Percentiles rank a stretch among this genome's conserved stretches.
These are phyloP conservation scores for Notarius lentiginosus DNA, from an alignment of 2,113 vertebrate species.

Conservation along the genomic window DNA sequence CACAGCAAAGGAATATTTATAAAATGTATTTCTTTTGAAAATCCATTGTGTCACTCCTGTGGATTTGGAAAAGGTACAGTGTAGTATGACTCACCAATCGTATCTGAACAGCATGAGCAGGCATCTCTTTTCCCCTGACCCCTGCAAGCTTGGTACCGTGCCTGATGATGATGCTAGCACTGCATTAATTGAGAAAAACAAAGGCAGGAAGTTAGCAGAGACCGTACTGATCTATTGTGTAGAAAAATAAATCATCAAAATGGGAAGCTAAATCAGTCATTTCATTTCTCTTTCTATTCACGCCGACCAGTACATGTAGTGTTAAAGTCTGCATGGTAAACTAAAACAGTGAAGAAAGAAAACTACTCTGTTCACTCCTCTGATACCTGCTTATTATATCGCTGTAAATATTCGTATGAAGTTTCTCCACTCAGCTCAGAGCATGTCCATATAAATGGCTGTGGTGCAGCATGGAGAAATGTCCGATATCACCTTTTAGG, in stretches of 20 bases:
- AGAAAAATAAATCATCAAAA: not conserved
- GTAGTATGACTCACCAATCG: constrained; percentile 32
- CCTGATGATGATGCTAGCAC: constrained; percentile 39
- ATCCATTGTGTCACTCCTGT: constrained; percentile 49
- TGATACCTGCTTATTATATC: constrained; percentile 54
- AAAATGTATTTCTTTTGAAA: constrained; percentile 45
- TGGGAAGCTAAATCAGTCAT: constrained; percentile 3
- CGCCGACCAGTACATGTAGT: constrained; percentile 50
- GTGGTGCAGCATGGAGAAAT: constrained; percentile 49
- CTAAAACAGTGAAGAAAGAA: constrained; percentile 45
- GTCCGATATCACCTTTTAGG: constrained; percentile 42
- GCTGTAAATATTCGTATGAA: constrained; percentile 68
- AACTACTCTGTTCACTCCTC: constrained; percentile 38
- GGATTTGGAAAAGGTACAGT: constrained; percentile 52
- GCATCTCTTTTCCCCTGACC: constrained; percentile 13
- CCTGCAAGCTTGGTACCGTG: constrained; percentile 44
- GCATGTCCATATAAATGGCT: constrained; percentile 56
- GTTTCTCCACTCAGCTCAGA: constrained; percentile 41
- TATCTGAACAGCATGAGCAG: constrained; percentile 46
- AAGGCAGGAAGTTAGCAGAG: constrained; percentile 10
- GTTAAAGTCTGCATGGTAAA: constrained; percentile 63
- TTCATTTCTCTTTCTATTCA: constrained; percentile 10
- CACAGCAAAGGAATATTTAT: constrained; percentile 43
- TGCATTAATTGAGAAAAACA: constrained; percentile 29
- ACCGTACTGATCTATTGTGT: not conserved